A percentile compares a stretch with the other conserved stretches of the same genome.
Conservation (phyloP, 2,888 invertebrate species). For the Euclidia mi region DNA sequence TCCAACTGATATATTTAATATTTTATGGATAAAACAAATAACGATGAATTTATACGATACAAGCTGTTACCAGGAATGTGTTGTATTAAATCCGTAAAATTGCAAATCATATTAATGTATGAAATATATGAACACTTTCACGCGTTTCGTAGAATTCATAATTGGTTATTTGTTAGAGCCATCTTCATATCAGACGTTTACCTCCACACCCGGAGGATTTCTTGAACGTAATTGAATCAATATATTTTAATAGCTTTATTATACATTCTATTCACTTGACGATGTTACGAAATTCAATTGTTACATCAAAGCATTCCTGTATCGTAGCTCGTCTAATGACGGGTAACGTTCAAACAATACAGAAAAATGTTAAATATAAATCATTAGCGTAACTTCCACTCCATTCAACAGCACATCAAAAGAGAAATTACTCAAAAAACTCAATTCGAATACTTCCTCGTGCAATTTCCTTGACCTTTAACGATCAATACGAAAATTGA, state of each 20-base stretch:
- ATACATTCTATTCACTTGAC: not conserved
- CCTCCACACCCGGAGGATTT: not conserved
- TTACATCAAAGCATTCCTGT: conserved; percentile 14
- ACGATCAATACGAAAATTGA: conserved; percentile 21
- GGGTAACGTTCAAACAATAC: conserved; percentile 26
- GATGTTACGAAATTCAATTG: not conserved
- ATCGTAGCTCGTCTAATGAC: not conserved
- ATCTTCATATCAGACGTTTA: too few relatives aligned
- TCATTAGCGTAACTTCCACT: conserved; percentile 34
- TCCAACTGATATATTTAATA: too few relatives aligned
- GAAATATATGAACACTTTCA: too few relatives aligned
- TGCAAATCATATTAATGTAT: too few relatives aligned
- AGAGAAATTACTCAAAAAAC: conserved; percentile 28
- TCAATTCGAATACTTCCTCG: conserved; percentile 20
- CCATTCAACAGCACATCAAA: conserved; percentile 32
- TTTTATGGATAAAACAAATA: too few relatives aligned
- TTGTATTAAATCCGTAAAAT: too few relatives aligned
- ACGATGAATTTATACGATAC: too few relatives aligned
- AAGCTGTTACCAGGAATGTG: too few relatives aligned
- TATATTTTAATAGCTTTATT: conserved; percentile 9
- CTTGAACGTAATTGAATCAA: not conserved
- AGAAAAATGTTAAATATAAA: conserved; percentile 36
- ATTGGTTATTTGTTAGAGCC: too few relatives aligned
- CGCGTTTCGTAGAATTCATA: too few relatives aligned
- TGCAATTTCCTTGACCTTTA: conserved; percentile 31